Evolutionary conservation across 1,140 invertebrate species (phyloP).

Genomic region (Dinoponera quadriceps): DNA sequence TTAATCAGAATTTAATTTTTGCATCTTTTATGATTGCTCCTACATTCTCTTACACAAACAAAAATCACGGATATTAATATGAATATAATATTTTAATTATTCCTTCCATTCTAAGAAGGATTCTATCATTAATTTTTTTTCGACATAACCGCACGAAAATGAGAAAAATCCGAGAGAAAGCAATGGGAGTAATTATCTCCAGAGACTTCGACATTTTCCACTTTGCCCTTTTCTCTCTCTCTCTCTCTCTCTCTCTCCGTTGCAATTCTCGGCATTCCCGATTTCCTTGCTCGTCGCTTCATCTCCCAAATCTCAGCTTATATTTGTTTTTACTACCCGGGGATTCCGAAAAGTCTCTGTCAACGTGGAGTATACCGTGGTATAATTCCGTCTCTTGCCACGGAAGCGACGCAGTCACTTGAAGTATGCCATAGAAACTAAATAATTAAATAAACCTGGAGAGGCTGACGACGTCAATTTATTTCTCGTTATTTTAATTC

Average conservation of each 20-base stretch:
- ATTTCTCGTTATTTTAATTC: constrained; percentile 59
- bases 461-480: constrained; percentile 38
- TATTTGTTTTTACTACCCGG: constrained; percentile 44
- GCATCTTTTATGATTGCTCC: no score
- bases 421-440: constrained; percentile 18
- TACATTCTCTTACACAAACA: no score
- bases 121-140: no score
- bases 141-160: no score
- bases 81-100: no score
- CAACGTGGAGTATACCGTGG: constrained; percentile 18
- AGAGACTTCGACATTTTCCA: constrained; percentile 47
- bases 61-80: no score
- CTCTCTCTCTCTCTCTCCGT: not conserved
- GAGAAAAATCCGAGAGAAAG: not conserved
- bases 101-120: no score
- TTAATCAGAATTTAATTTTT: no score
- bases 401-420: constrained; percentile 15
- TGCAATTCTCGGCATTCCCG: not conserved
- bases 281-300: constrained; percentile 38
- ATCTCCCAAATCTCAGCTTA: constrained; percentile 15
- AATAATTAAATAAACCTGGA: constrained; percentile 51
- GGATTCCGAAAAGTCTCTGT: constrained; percentile 33
- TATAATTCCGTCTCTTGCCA: constrained; percentile 8
- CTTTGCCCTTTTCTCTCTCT: not conserved
- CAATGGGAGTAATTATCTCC: constrained; percentile 65